Evolutionary conservation across 1,140 invertebrate genomes (phyloP).

Genomic region (Hirudo medicinalis): DNA sequence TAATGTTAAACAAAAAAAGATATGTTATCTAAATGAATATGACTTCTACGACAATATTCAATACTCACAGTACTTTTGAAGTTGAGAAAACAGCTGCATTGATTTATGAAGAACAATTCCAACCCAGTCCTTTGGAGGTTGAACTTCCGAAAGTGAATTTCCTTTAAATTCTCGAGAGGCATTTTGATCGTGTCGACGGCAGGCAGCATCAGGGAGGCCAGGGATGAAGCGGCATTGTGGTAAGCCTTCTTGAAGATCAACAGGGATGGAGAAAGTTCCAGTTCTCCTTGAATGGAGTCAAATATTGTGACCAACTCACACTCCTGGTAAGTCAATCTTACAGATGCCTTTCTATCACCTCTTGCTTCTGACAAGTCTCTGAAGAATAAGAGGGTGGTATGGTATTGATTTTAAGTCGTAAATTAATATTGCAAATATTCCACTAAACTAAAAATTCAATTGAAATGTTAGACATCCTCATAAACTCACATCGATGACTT

Average conservation of each 20-base stretch:
- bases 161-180: slow-evolving; percentile 47
- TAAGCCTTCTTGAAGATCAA: slow-evolving; percentile 44
- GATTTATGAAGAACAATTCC: slow-evolving; percentile 54
- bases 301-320: slow-evolving; percentile 54
- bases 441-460: background rate
- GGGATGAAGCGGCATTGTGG: background rate
- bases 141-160: slow-evolving; percentile 53
- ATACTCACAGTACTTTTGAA: slow-evolving; percentile 49
- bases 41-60: background rate
- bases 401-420: background rate
- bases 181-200: slow-evolving; percentile 45
- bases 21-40: background rate
- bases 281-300: slow-evolving; percentile 50
- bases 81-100: slow-evolving; percentile 56
- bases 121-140: slow-evolving; percentile 52
- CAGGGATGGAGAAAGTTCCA: slow-evolving; percentile 52
- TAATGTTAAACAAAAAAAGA: slow-evolving; percentile 19
- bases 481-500: no score
- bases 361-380: background rate
- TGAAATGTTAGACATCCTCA: no score
- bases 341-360: slow-evolving; percentile 24
- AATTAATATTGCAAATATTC: background rate
- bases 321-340: slow-evolving; percentile 47
- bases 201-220: slow-evolving; percentile 23
- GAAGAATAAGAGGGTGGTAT: background rate